Conservation (phyloP, 2,888 invertebrate species). For the Beris morrisii region DNA sequence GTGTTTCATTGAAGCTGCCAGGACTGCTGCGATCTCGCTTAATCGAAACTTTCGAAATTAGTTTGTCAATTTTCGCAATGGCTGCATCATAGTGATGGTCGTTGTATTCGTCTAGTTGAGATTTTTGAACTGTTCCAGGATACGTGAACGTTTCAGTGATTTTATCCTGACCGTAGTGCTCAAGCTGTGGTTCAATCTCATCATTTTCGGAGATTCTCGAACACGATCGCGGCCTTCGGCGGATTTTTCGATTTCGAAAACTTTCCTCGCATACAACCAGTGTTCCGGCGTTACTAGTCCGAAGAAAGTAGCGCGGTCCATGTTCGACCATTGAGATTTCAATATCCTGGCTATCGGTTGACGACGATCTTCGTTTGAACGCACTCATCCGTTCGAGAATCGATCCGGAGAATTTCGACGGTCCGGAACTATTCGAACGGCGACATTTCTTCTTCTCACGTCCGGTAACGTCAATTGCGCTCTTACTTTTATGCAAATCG, state of each 20-base stretch:
- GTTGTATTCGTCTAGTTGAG: background rate
- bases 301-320: conserved; percentile 55
- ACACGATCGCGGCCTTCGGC: conserved; percentile 45
- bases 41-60: conserved; percentile 24
- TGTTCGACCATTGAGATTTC: conserved; percentile 42
- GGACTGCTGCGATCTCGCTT: background rate
- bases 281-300: conserved; percentile 61
- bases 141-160: background rate
- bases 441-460: conserved; percentile 51
- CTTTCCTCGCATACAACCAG: conserved; percentile 59
- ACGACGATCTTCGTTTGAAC: conserved; percentile 49
- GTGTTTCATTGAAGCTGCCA: background rate
- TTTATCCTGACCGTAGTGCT: conserved; percentile 4
- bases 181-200: background rate
- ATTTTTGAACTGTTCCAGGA: background rate
- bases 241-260: conserved; percentile 49
- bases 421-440: conserved; percentile 46
- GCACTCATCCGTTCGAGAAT: conserved; percentile 53
- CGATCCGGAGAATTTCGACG: conserved; percentile 45
- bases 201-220: conserved; percentile 11
- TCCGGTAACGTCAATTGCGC: conserved; percentile 35
- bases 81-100: conserved; percentile 18
- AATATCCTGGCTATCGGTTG: conserved; percentile 50
- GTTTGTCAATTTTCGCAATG: conserved; percentile 25
- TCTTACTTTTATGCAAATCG: conserved; percentile 40